Base-by-base conservation (phyloP, 2,113 vertebrate genomes). In the Silurus meridionalis region DNA sequence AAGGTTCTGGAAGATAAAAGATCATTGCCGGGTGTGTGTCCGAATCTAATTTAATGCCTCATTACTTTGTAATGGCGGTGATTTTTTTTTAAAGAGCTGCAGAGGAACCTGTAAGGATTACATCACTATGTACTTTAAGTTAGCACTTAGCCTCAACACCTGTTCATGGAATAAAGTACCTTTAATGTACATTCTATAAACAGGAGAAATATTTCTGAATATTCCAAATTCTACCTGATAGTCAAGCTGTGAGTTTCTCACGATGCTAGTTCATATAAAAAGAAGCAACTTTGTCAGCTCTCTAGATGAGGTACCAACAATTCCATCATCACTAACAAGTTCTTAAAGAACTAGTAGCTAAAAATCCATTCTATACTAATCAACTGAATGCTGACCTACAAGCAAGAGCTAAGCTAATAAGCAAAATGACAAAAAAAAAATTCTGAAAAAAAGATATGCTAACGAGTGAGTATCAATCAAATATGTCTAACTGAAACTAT, bases 1-100 rank as follows among this genome's bases (percentile, higher is more conserved):
- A 77, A 77, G 21, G 55, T 61, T 37, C 78, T 46, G 57, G 15
- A 80, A 61, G 57, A 80, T 37, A 80, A 46, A 61, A 60, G 78
- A 60, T 60, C 9, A 3, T 46, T 80, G 28, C 57, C 5, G 53
- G 53, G 25, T 25, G 37, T 37, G 15, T 37, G 78, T 37, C 78
- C 28, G 28, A 60, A 80, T 46, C 78, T 58, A 79, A 55, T 57
- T 52, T 77, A 77, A 77, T 55, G 74, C 74, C 9, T 53, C 52
- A 55, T 77, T 79, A 46, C 55, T 21, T 19, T 80, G 37, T 10
- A 28, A 60, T 19, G 52, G 25, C 2, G 15, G n/a, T 25, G 52
- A 57, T 37, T 58, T 79, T 58, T 79, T 37, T 37, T 37, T 37
- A 2, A 60, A 60, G 28, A 80, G 28, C 55, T 80, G 19, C 78